phyloP scores from a whole-genome alignment of 2,113 vertebrate species.

The human (Homo sapiens) region GRCh38 chr2:36201001-36201500 shows the following conservation, averaged over 20 bases:
- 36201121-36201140: neutral
- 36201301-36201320: neutral
- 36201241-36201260: neutral
- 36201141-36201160: neutral
- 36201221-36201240: neutral
- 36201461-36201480: neutral
- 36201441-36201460: neutral
- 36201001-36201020: neutral
- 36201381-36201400: too few relatives aligned
- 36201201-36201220: neutral
- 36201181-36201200: neutral
- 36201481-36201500: too few relatives aligned
- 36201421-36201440: neutral
- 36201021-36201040: neutral
- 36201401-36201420: neutral
- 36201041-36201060: neutral
- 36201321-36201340: neutral
- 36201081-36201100: neutral
- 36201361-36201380: neutral
- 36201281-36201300: neutral
- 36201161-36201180: neutral
- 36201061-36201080: neutral
- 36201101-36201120: neutral
- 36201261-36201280: neutral
- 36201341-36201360: neutral